A percentile compares a stretch with the other conserved stretches of the same genome.
phyloP scores from a whole-genome alignment of 2,113 vertebrate genomes.

The Arizona elegans region DNA sequence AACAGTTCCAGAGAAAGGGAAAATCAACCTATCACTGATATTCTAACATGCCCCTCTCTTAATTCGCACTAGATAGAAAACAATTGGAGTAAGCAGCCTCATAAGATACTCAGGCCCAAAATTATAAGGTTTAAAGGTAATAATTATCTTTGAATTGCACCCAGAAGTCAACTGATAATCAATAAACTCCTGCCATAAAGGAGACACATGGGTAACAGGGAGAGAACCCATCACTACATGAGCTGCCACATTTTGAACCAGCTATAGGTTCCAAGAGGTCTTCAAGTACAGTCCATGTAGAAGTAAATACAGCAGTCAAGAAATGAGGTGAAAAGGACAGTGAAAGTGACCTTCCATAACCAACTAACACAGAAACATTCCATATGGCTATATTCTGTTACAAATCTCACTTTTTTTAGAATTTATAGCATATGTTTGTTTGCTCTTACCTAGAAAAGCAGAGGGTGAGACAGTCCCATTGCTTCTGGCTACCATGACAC shows the following conservation, averaged over 20 bases:
- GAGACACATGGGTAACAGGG: background rate
- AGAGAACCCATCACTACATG: background rate
- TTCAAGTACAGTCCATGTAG: background rate
- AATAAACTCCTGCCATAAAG: background rate
- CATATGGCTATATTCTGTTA: background rate
- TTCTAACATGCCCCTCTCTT: background rate
- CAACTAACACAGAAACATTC: background rate
- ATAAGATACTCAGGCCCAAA: background rate
- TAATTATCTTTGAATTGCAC: background rate
- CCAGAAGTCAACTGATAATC: background rate
- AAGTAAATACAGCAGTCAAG: background rate
- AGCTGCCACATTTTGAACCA: background rate
- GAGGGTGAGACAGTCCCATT: conserved; percentile 96
- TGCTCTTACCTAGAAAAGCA: conserved; percentile 88
- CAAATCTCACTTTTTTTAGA: background rate
- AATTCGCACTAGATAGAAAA: background rate
- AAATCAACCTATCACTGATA: background rate
- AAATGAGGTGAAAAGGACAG: background rate
- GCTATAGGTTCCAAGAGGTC: background rate
- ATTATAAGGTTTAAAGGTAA: background rate
- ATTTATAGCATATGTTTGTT: background rate
- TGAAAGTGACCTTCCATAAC: background rate
- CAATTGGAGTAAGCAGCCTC: background rate
- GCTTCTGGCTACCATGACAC: conserved; percentile 95
- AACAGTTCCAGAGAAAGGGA: background rate